Percentiles rank a stretch among this genome's conserved stretches.
These are phyloP conservation scores for Lasioglossum leucozonium DNA, from an alignment of 2,888 invertebrate species.

Conservation along the genomic window DNA sequence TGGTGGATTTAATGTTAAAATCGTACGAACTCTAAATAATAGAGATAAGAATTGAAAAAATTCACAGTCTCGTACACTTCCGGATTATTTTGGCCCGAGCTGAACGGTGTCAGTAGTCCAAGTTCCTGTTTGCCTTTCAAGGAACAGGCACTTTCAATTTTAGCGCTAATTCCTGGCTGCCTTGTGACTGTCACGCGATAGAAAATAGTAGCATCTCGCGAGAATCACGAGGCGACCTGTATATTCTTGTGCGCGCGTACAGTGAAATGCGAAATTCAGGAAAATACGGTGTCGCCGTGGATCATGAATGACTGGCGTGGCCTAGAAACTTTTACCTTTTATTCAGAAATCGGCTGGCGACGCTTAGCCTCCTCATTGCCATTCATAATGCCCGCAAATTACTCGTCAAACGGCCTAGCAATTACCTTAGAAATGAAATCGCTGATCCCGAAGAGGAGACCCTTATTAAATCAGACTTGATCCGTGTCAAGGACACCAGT, in stretches of 20 bases:
- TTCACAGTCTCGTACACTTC: no score
- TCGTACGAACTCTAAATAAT: no score
- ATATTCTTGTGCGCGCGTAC: background rate
- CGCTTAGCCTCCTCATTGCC: background rate
- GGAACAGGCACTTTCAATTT: slow-evolving; percentile 46
- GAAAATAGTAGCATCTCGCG: background rate
- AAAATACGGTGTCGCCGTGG: background rate
- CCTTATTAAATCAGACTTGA: background rate
- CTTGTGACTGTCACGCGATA: slow-evolving; percentile 16
- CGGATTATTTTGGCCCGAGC: background rate
- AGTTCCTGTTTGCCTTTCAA: background rate
- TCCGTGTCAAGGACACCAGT: background rate
- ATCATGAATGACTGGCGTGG: slow-evolving; percentile 32
- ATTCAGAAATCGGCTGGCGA: background rate
- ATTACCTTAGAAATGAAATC: slow-evolving; percentile 7
- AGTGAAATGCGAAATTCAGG: background rate
- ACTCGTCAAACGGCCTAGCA: background rate
- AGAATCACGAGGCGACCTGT: background rate
- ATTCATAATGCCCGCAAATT: slow-evolving; percentile 6
- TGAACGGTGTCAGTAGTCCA: slow-evolving; percentile 32
- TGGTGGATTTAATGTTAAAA: no score
- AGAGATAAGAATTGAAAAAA: background rate
- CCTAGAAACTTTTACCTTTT: slow-evolving; percentile 12
- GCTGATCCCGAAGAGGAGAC: background rate
- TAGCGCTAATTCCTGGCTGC: slow-evolving; percentile 33